phyloP scores from a whole-genome alignment of 2,888 invertebrate species.

The Pemphredon lugubris region DNA sequence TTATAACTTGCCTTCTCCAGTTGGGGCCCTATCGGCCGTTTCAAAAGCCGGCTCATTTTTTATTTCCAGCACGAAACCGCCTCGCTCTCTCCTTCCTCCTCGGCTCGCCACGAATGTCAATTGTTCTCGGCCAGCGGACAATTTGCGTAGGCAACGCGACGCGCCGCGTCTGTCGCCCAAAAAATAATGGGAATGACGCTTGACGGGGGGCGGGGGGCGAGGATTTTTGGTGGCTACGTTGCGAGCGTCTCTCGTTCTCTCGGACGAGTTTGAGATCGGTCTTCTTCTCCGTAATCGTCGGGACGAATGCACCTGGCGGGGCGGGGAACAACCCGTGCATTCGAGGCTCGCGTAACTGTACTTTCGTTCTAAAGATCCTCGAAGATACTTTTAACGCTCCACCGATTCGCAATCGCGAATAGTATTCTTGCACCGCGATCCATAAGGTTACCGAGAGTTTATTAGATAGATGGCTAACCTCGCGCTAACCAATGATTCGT shows the following conservation, averaged over 20 bases:
- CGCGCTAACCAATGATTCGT: slow-evolving; percentile 40
- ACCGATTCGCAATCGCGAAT: slow-evolving; percentile 58
- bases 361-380: slow-evolving; percentile 56
- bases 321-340: slow-evolving; percentile 30
- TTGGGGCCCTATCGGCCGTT: slow-evolving; percentile 44
- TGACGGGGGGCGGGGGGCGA: no score
- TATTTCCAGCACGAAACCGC: slow-evolving; percentile 6
- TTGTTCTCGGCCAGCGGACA: not conserved
- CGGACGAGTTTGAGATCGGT: slow-evolving; percentile 14
- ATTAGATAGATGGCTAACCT: slow-evolving; percentile 52
- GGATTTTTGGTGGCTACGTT: not conserved
- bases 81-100: not conserved
- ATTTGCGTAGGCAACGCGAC: not conserved
- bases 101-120: not conserved
- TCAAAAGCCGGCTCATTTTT: slow-evolving; percentile 46
- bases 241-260: slow-evolving; percentile 18
- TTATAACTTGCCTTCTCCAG: slow-evolving; percentile 28
- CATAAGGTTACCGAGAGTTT: slow-evolving; percentile 37
- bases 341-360: slow-evolving; percentile 58
- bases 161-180: no score
- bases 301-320: slow-evolving; percentile 42
- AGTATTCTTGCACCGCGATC: slow-evolving; percentile 34
- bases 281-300: slow-evolving; percentile 35
- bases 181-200: no score
- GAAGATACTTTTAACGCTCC: slow-evolving; percentile 65